Percentiles rank a stretch among this genome's conserved stretches.
Evolutionary conservation across 2,113 vertebrate species (phyloP).

Genomic region (Calidris pygmaea): DNA sequence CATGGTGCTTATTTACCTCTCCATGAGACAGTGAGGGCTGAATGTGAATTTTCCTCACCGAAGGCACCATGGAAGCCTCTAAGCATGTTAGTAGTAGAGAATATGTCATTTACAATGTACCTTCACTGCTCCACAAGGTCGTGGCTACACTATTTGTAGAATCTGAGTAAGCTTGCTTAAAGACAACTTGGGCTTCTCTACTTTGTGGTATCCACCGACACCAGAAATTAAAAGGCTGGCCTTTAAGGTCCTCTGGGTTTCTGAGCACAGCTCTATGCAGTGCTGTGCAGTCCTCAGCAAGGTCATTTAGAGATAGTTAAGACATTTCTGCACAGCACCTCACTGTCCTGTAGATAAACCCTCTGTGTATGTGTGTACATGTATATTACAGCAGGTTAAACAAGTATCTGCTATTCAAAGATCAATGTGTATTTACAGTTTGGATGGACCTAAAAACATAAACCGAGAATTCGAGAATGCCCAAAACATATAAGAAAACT

Average conservation of each 20-base stretch:
- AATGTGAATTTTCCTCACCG: neutral
- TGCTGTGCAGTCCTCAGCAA: neutral
- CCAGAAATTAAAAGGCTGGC: neutral
- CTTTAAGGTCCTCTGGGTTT: neutral
- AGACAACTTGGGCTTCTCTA: neutral
- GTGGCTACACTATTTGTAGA: neutral
- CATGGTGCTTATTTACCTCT: neutral
- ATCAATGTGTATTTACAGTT: constrained; percentile 33
- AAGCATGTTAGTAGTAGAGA: neutral
- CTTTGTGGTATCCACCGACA: neutral
- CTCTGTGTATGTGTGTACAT: neutral
- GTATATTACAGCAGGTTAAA: constrained; percentile 34
- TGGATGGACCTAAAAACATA: constrained; percentile 35
- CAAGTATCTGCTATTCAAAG: constrained; percentile 50
- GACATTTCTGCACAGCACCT: constrained; percentile 35
- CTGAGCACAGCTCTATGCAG: neutral
- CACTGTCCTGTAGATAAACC: constrained; percentile 38
- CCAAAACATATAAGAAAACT: constrained; percentile 41
- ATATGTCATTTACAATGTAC: neutral
- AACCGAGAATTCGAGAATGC: constrained; percentile 44
- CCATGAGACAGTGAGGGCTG: neutral
- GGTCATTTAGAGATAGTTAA: constrained; percentile 29
- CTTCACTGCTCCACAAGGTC: neutral
- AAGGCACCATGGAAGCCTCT: neutral
- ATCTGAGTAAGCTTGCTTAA: neutral